Percentiles rank a stretch among this genome's conserved stretches.
Evolutionary conservation across 1,140 invertebrate genomes (phyloP).

Genomic region (Homarus americanus): DNA sequence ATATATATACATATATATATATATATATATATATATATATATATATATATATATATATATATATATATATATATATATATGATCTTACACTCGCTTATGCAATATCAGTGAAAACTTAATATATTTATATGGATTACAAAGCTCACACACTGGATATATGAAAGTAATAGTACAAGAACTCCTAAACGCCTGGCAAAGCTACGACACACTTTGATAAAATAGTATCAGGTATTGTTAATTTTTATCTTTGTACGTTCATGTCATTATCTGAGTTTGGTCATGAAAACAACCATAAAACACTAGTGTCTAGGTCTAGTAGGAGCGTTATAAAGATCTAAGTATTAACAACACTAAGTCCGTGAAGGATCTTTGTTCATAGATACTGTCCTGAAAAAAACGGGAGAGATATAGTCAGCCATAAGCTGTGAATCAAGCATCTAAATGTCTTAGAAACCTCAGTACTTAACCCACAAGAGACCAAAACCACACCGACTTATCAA

Average conservation of each 20-base stretch:
- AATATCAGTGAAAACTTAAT: conserved; percentile 2
- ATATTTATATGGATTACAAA: neutral
- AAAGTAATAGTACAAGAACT: neutral
- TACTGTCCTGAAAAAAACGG: neutral
- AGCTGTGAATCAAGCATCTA: neutral
- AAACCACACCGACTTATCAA: neutral
- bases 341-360: no score
- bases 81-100: neutral
- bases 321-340: no score
- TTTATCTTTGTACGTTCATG: neutral
- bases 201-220: neutral
- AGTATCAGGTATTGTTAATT: neutral
- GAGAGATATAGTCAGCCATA: neutral
- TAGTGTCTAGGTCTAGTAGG: neutral
- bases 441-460: neutral
- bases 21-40: conserved; percentile 22
- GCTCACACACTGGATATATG: neutral
- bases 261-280: neutral
- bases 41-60: conserved; percentile 32
- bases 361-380: neutral
- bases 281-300: neutral
- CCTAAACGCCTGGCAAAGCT: neutral
- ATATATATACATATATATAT: neutral
- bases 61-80: conserved; percentile 23
- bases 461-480: neutral